These are phyloP conservation scores for Podarcis muralis DNA, from an alignment of 2,113 vertebrate species.

Conservation along the genomic window DNA sequence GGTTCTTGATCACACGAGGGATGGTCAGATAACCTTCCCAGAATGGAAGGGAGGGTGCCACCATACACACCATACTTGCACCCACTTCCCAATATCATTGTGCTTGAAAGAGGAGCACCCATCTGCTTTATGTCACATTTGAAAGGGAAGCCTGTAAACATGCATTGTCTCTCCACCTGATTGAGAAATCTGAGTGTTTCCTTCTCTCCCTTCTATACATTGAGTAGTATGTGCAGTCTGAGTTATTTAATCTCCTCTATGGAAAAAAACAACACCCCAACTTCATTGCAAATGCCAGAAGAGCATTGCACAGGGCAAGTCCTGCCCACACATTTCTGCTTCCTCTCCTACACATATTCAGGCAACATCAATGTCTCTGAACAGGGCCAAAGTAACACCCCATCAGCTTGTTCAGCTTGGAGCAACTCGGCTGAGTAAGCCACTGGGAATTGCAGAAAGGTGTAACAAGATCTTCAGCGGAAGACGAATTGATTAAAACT, in stretches of 20 bases:
- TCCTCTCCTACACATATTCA: background rate
- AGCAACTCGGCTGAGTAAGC: background rate
- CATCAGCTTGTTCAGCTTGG: background rate
- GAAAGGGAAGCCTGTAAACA: too few species aligned
- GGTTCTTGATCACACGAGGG: too few species aligned
- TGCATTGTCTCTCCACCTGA: too few species aligned
- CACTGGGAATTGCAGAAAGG: slow-evolving; percentile 1
- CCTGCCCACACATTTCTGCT: background rate
- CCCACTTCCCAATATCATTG: too few species aligned
- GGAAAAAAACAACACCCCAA: background rate
- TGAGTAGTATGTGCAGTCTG: background rate
- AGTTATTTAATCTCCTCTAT: background rate
- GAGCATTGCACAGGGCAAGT: background rate
- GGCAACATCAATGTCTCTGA: background rate
- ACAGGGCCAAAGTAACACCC: background rate
- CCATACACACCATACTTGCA: too few species aligned
- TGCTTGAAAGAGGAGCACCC: too few species aligned
- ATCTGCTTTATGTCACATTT: too few species aligned
- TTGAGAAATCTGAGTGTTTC: background rate
- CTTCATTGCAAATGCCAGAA: background rate
- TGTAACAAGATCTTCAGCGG: slow-evolving; percentile 44
- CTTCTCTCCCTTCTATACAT: background rate
- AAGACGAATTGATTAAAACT: slow-evolving; percentile 60
- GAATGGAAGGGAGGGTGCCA: too few species aligned
- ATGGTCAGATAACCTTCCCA: too few species aligned